Conservation (phyloP, 1,140 invertebrate species). For the Scaptomyza pallida region DNA sequence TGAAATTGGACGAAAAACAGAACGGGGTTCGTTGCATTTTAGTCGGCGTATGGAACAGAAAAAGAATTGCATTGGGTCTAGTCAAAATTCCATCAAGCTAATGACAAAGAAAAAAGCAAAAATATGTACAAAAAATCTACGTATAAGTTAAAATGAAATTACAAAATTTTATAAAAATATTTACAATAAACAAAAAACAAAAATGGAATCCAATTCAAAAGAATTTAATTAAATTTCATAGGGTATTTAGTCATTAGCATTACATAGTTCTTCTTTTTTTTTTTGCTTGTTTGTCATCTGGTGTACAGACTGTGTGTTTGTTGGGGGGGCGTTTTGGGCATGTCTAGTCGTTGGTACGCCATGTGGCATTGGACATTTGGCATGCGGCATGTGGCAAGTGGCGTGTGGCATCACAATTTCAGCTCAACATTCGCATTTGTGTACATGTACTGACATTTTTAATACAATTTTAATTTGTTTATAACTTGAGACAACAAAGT, state of each 20-base stretch:
- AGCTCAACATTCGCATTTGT: slow-evolving; percentile 40
- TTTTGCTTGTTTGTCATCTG: background rate
- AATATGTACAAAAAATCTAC: background rate
- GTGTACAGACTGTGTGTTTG: background rate
- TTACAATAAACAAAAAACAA: too few species aligned
- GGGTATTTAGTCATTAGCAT: slow-evolving; percentile 3
- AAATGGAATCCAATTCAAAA: background rate
- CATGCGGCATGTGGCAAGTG: slow-evolving; percentile 14
- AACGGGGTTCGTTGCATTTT: background rate
- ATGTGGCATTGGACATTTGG: slow-evolving; percentile 18
- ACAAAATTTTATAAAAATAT: too few species aligned
- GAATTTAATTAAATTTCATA: background rate
- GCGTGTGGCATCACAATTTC: slow-evolving; percentile 11
- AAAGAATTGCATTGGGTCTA: too few species aligned
- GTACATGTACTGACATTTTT: slow-evolving; percentile 57
- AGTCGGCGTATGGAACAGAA: background rate
- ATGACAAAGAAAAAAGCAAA: too few species aligned
- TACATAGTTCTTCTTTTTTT: background rate
- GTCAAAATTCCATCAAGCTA: background rate
- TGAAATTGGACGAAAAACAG: background rate
- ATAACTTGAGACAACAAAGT: slow-evolving; percentile 69
- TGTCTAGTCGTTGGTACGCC: slow-evolving; percentile 32
- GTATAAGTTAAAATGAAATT: too few species aligned
- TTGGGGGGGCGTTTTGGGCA: slow-evolving; percentile 10
- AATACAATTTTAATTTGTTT: slow-evolving; percentile 81